Percentiles rank a stretch among this genome's conserved stretches.
Evolutionary conservation across 2,888 invertebrate species (phyloP).

Genomic region (Drosophila maculinotata): DNA sequence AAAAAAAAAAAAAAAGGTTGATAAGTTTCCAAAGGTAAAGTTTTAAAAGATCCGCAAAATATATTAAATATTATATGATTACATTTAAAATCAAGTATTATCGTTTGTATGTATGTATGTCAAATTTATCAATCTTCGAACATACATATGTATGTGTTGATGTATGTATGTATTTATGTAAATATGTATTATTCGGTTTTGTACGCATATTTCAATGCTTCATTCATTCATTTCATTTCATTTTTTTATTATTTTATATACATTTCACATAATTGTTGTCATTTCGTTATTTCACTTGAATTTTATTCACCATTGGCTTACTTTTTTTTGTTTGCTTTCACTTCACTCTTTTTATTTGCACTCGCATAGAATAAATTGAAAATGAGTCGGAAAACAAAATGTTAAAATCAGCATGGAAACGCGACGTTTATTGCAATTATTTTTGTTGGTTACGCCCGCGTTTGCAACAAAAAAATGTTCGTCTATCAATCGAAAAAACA

Average conservation of each 20-base stretch:
- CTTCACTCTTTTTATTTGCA: slow-evolving; percentile 28
- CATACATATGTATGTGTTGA: slow-evolving; percentile 2
- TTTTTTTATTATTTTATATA: slow-evolving; percentile 28
- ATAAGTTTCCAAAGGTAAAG: neutral
- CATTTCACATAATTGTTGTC: slow-evolving; percentile 27
- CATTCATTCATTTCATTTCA: slow-evolving; percentile 16
- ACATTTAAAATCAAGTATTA: slow-evolving; percentile 5
- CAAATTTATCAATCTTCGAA: slow-evolving; percentile 12
- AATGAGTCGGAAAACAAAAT: slow-evolving; percentile 39
- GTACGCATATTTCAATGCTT: neutral
- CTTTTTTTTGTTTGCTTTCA: slow-evolving; percentile 42
- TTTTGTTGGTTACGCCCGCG: slow-evolving; percentile 71
- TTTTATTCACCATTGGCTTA: slow-evolving; percentile 49
- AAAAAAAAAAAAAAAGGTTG: neutral
- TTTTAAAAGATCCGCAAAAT: neutral
- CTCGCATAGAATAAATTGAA: slow-evolving; percentile 22
- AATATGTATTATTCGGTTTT: no score
- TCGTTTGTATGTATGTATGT: slow-evolving; percentile 1
- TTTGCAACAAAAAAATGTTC: slow-evolving; percentile 57
- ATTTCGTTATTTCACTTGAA: slow-evolving; percentile 38
- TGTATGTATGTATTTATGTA: neutral
- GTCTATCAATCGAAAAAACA: slow-evolving; percentile 44
- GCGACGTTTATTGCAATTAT: slow-evolving; percentile 46
- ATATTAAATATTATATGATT: neutral
- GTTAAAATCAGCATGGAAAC: slow-evolving; percentile 39